Evolutionary conservation across 1,140 invertebrate genomes (phyloP).

Genomic region (Drosophila setifemur): DNA sequence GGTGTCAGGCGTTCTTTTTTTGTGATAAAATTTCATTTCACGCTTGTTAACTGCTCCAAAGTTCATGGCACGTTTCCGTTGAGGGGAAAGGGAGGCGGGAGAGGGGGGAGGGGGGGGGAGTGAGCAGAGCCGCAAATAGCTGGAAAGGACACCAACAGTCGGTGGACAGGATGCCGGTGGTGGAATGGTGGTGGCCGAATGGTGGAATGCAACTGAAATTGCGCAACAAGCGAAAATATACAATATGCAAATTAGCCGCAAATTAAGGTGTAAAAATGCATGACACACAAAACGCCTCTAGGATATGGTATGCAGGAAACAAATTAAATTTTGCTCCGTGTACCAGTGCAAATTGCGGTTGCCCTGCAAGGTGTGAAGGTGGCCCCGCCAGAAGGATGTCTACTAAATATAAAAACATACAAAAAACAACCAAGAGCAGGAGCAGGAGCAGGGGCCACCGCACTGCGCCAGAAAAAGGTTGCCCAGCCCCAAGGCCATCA

Average conservation of each 20-base stretch:
- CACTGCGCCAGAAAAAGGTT: slow-evolving; percentile 39
- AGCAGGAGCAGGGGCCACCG: slow-evolving; percentile 12
- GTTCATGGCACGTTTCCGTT: slow-evolving; percentile 9
- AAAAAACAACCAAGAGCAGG: slow-evolving; percentile 5
- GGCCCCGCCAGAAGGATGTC: not conserved
- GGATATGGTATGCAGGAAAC: slow-evolving; percentile 68
- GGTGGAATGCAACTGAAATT: slow-evolving; percentile 62
- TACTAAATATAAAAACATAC: slow-evolving; percentile 16
- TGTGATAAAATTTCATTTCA: slow-evolving; percentile 27
- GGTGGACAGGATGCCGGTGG: slow-evolving; percentile 18
- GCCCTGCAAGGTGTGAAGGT: slow-evolving; percentile 19
- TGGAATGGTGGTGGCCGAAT: slow-evolving; percentile 8
- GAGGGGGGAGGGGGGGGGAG: not conserved
- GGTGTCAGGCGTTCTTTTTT: slow-evolving; percentile 7
- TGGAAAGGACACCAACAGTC: slow-evolving; percentile 2
- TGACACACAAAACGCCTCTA: slow-evolving; percentile 75
- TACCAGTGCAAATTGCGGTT: slow-evolving; percentile 53
- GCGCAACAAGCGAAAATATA: slow-evolving; percentile 70
- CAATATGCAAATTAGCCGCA: slow-evolving; percentile 76
- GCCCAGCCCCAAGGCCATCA: slow-evolving; percentile 1
- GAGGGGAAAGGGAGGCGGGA: not conserved
- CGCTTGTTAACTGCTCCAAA: slow-evolving; percentile 37
- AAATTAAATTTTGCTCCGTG: slow-evolving; percentile 64
- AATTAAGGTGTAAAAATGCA: slow-evolving; percentile 80
- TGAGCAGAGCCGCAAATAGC: slow-evolving; percentile 10